Conservation (phyloP, 2,113 vertebrate species). For the Corythoichthys haematopterus region DNA sequence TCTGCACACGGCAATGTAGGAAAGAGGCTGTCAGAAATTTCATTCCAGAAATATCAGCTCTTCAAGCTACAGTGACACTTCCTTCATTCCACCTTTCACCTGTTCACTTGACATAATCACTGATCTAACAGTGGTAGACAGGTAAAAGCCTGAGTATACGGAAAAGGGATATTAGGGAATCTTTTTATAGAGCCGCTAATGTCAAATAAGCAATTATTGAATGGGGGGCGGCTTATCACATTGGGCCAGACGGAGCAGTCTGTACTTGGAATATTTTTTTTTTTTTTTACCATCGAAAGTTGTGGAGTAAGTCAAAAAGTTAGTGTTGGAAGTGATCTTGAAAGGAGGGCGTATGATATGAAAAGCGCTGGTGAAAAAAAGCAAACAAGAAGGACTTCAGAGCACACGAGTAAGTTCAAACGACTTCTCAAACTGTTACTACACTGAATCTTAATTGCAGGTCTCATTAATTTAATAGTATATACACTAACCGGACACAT, state of each 20-base stretch:
- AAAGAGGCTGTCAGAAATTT: slow-evolving; percentile 55
- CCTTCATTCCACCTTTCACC: slow-evolving; percentile 53
- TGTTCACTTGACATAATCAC: slow-evolving; percentile 57
- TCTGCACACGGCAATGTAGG: slow-evolving; percentile 23
- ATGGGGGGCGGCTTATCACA: slow-evolving; percentile 55
- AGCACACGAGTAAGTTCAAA: slow-evolving; percentile 21
- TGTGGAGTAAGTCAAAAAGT: slow-evolving; percentile 58
- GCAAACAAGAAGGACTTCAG: slow-evolving; percentile 34
- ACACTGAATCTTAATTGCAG: slow-evolving; percentile 53
- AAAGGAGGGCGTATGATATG: slow-evolving; percentile 15
- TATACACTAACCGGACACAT: slow-evolving; percentile 19
- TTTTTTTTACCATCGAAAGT: slow-evolving; percentile 35
- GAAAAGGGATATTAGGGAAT: slow-evolving; percentile 50
- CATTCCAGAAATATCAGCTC: slow-evolving; percentile 60
- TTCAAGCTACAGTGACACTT: slow-evolving; percentile 42
- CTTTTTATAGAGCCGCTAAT: slow-evolving; percentile 63
- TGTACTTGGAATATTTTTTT: slow-evolving; percentile 40
- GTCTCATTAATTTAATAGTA: slow-evolving; percentile 48
- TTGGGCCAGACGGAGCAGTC: slow-evolving; percentile 50
- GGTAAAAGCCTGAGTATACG: slow-evolving; percentile 37
- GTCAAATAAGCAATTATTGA: slow-evolving; percentile 69
- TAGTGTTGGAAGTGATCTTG: slow-evolving; percentile 11
- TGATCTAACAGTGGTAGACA: slow-evolving; percentile 56
- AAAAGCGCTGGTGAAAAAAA: slow-evolving; percentile 36
- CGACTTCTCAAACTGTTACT: slow-evolving; percentile 49